These are phyloP conservation scores for Aproaerema taeniolella DNA, from an alignment of 2,888 invertebrate species.

Conservation along the genomic window DNA sequence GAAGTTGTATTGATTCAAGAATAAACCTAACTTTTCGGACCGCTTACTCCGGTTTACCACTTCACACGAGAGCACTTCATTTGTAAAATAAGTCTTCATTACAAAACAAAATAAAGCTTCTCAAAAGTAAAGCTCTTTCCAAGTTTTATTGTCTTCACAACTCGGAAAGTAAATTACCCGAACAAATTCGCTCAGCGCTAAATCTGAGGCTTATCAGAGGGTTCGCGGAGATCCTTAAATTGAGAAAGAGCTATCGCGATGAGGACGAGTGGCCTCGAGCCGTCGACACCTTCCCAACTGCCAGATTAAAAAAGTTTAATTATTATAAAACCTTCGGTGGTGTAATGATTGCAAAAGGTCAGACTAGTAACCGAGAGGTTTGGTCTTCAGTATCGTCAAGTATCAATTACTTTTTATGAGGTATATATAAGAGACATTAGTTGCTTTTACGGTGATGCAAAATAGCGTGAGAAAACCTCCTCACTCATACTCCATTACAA, in stretches of 20 bases:
- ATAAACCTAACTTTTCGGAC: no score
- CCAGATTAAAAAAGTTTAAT: conserved; percentile 68
- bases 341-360: no score
- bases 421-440: no score
- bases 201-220: conserved; percentile 69
- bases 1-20: no score
- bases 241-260: conserved; percentile 66
- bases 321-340: no score
- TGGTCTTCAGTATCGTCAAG: no score
- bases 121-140: conserved; percentile 49
- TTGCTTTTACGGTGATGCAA: no score
- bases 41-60: no score
- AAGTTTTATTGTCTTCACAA: conserved; percentile 73
- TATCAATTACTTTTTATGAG: no score
- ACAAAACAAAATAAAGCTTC: conserved; percentile 53
- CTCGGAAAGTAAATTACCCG: conserved; percentile 70
- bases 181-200: conserved; percentile 71
- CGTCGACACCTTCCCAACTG: conserved; percentile 55
- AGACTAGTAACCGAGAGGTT: no score
- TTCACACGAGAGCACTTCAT: conserved; percentile 17
- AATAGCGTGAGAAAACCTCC: no score
- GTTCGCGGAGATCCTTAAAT: conserved; percentile 60
- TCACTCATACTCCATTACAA: no score
- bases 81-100: conserved; percentile 54
- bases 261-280: conserved; percentile 48